Base-by-base conservation (phyloP, 1,140 invertebrate species). In the Phymorhynchus buccinoides region DNA sequence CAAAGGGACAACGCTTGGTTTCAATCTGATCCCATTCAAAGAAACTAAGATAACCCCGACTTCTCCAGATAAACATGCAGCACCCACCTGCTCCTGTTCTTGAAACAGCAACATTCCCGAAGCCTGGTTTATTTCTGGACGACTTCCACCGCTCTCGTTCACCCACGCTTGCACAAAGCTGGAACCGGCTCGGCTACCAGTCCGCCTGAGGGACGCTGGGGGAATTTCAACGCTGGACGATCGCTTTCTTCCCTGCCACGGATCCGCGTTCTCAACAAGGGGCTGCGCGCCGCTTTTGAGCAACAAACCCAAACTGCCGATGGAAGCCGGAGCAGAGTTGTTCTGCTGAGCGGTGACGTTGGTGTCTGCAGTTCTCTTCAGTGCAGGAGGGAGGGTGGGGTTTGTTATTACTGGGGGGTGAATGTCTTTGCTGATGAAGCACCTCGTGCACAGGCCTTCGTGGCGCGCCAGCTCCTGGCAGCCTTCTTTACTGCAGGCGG, bases 391-490 rank as follows among this genome's bases (percentile, higher is more conserved):
- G 7, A 9, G 39, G 39, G 12, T 62, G 56, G 12, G 35, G 35
- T 16, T 27, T n/a, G n/a, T n/a, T n/a, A n/a, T n/a, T n/a, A n/a
- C 35, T 4, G 35, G 1, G 0, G 32, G 18, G 73, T 73, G 30
- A 1, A 37, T 71, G 68, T 32, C n/a, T n/a, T 32, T 52, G 30
- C 77, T 14, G n/a, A 84, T 44, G 52, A 84, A 88, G 62, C 87
- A 88, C 3, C 56, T 73, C 16, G 83, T 56, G 79, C 87, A 88
- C n/a, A 79, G 68, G 16, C 83, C 80, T 42, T 86, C 83, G 27
- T 84, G 71, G 0, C 71, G 84, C 18, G 42, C 75, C 14, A 75
- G 18, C 37, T 80, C 87, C 16, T 7, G 4, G n/a, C 80, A 79
- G 1, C 52, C 41, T 39, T 81, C 44, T 2, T 6, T 41, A 30